These are phyloP conservation scores for Lamprologus ornatipinnis DNA, from an alignment of 2,113 vertebrate genomes.

Conservation along the genomic window DNA sequence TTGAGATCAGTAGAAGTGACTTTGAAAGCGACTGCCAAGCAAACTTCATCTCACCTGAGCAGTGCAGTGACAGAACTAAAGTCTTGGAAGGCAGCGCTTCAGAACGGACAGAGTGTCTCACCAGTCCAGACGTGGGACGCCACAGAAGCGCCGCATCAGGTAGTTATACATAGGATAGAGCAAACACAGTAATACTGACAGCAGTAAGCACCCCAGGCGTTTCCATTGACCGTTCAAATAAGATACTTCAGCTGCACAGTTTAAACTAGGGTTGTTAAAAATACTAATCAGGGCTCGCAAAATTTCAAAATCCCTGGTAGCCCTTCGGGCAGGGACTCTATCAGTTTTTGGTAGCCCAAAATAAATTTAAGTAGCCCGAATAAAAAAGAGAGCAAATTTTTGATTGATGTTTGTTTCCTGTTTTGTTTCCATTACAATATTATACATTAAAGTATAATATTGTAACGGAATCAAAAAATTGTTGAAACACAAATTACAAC, in stretches of 20 bases:
- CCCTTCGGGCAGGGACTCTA: too few relatives aligned
- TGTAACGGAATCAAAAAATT: too few relatives aligned
- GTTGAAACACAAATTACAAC: too few relatives aligned
- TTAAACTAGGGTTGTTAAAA: background rate
- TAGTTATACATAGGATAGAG: background rate
- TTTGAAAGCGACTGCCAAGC: background rate
- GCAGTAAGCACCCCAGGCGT: background rate
- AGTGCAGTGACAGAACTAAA: background rate
- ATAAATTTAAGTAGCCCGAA: too few relatives aligned
- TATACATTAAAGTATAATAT: too few relatives aligned
- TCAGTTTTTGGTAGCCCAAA: too few relatives aligned
- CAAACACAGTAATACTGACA: background rate
- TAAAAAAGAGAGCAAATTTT: too few relatives aligned
- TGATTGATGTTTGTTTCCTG: too few relatives aligned
- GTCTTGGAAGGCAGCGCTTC: background rate
- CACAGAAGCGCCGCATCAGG: constrained; percentile 17
- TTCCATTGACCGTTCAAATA: background rate
- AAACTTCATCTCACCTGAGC: background rate
- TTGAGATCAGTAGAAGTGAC: constrained; percentile 67
- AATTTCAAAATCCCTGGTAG: too few relatives aligned
- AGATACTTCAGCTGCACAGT: background rate
- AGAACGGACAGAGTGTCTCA: background rate
- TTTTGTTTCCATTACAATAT: too few relatives aligned
- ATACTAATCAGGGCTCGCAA: background rate
- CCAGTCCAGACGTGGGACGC: background rate